Base-by-base conservation (phyloP, 2,888 invertebrate species). In the Exephanes ischioxanthus region DNA sequence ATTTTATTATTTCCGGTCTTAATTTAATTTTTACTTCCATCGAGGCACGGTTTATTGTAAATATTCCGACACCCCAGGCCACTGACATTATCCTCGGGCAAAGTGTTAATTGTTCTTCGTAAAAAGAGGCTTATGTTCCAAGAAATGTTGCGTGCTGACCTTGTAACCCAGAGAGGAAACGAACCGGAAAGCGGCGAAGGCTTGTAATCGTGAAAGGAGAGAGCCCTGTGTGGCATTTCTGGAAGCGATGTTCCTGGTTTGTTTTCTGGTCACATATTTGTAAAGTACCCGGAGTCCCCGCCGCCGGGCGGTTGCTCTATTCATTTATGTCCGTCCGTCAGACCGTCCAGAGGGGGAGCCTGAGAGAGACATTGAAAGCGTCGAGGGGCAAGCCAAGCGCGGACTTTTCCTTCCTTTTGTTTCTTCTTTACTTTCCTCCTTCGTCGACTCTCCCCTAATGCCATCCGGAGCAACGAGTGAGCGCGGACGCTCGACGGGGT, bases 251-350 rank as follows among this genome's bases (percentile, higher is more conserved):
- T 70, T 88, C 85, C 86, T 86, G 88, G 89, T 92, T 90, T 92
- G 91, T 92, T 92, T 92, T 92, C 92, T 90, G 90, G 92, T 92
- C 92, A 92, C 92, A 92, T 92, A 92, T 92, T 92, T 92, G 92
- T 91, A 92, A 92, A 92, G 92, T 92, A 92, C 90, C 91, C 90
- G 77, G 88, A 90, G 88, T 89, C 87, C 88, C 87, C 89, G 88
- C 68, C 41, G 76, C 30, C 37, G 70, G 53, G 48, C 72, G 53
- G 75, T 76, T 85, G 90, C 90, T 92, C 92, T 91, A 92, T 92
- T 92, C 92, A 92, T 92, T 92, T 90, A 89, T 91, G 91, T 91
- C 91, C 87, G 90, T 89, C 83, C 48, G 68, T 26, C 26, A 26
- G 26, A 82, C 80, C 81, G 71, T 77, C 53, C 22, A 14, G 58